A percentile compares a stretch with the other conserved stretches of the same genome.
Conservation (phyloP, 2,888 invertebrate genomes). For the Ypsolopha scabrella region DNA sequence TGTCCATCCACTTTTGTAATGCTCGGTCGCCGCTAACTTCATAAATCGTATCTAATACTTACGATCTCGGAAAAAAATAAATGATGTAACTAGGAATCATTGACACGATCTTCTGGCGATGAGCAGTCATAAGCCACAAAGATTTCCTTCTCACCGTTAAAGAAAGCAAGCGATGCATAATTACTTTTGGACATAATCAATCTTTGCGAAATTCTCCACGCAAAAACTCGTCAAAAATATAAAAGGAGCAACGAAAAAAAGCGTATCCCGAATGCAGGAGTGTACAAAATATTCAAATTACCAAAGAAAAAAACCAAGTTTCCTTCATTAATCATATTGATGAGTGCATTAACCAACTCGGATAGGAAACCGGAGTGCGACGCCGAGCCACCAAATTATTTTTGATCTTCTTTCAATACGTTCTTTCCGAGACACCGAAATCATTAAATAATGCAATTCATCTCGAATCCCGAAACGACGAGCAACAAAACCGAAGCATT, state of each 20-base stretch:
- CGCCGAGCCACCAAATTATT: conserved; percentile 22
- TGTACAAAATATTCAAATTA: conserved; percentile 34
- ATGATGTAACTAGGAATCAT: conserved; percentile 22
- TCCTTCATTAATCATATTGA: conserved; percentile 55
- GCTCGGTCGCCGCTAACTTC: conserved; percentile 39
- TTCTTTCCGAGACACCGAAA: conserved; percentile 28
- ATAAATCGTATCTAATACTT: conserved; percentile 59
- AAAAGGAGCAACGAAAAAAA: conserved; percentile 3
- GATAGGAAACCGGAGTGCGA: conserved; percentile 19
- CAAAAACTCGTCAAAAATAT: conserved; percentile 35
- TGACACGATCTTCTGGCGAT: conserved; percentile 18
- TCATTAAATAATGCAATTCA: conserved; percentile 31
- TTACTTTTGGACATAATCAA: conserved; percentile 31
- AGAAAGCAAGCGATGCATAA: conserved; percentile 18
- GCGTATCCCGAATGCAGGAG: conserved; percentile 11
- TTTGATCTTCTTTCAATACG: conserved; percentile 29
- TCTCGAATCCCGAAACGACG: conserved; percentile 15
- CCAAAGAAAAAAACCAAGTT: conserved; percentile 23
- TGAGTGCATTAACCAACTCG: conserved; percentile 30
- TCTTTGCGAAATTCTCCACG: conserved; percentile 36
- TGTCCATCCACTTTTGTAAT: conserved; percentile 44
- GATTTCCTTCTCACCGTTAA: conserved; percentile 18
- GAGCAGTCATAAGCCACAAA: conserved; percentile 15
- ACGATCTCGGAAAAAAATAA: conserved; percentile 34
- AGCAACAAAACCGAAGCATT: conserved; percentile 12